Evolutionary conservation across 2,797 vertebrate species (phyloP), one percentile per base, ranked within the genome.

Genomic region (Acrocephalus scirpaceus): DNA sequence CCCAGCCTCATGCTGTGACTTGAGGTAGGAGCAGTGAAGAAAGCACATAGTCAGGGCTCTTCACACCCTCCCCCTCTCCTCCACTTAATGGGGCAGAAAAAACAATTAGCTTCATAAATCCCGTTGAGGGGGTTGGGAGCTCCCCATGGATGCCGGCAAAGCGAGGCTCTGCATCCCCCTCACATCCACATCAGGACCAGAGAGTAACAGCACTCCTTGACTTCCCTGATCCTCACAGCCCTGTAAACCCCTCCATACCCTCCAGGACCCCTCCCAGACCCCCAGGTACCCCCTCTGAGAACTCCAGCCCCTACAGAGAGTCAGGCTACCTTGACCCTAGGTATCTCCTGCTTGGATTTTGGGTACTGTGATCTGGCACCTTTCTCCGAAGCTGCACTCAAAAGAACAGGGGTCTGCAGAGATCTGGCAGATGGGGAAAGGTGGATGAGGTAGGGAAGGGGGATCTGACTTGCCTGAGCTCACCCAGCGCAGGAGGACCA

Each of bases 1-100:
- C 40, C 48, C 51, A 78, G 48, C 45, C 26, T 27, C 1, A 2
- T 23, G 22, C 40, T 22, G 42, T 51, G 73, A 42, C 30, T 47
- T 72, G 60, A 45, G 36, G 62, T 38, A 62, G 4, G 8, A 67
- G 30, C 3, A 2, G 16, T 6, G 27, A 47, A 42, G 34, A 85
- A 83, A 30, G 15, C 26, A 17, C 62, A 67, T 47, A 83, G 62
- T 26, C 3, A 2, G 21, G 56, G 54, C 51, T 91, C 47, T 66
- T 48, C 70, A 56, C 61, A 86, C 70, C 67, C 90, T 71, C 70
- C 73, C 44, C 67, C 83, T 69, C 75, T 91, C 16, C 53, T 69
- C 81, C 92, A 91, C 58, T 94, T 96, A 95, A 97, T 94, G 91
- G 74, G 86, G 92, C 75, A 96, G 91, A 96, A 96, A 95, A 96